A percentile compares a stretch with the other conserved stretches of the same genome.
Evolutionary conservation across 2,113 vertebrate species (phyloP).

Genomic region (Oriolus oriolus): DNA sequence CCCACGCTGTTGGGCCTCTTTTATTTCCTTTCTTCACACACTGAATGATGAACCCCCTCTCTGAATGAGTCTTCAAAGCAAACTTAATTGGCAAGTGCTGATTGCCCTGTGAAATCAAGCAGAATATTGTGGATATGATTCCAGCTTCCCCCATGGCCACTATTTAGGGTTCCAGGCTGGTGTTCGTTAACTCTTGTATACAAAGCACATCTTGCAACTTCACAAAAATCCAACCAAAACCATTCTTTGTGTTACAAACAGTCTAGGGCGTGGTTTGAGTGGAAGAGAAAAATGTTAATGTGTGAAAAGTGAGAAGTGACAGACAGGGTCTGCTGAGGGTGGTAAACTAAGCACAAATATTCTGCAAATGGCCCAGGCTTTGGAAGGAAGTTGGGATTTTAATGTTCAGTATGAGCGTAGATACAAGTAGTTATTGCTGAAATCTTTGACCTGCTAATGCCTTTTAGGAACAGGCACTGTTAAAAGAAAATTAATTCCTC

Average conservation of each 20-base stretch:
- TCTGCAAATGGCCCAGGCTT: not conserved
- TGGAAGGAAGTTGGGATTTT: not conserved
- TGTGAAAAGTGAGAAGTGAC: not conserved
- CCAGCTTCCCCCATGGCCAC: not conserved
- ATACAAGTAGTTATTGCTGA: not conserved
- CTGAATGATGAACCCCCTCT: not conserved
- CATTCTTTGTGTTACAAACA: not conserved
- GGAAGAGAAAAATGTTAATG: not conserved
- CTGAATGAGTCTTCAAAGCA: not conserved
- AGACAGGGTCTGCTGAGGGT: not conserved
- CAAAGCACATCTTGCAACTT: not conserved
- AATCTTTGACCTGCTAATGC: not conserved
- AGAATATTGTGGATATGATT: not conserved
- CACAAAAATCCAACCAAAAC: not conserved
- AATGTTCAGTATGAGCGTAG: not conserved
- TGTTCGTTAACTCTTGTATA: rapidly evolving
- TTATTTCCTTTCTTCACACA: not conserved
- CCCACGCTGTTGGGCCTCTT: not conserved
- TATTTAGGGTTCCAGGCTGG: not conserved
- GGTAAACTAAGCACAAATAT: not conserved
- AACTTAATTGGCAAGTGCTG: not conserved
- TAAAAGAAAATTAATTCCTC: conserved; percentile 23
- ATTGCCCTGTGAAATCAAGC: not conserved
- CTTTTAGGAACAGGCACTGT: not conserved
- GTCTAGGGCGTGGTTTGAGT: not conserved